Percentiles rank a stretch among this genome's conserved stretches.
phyloP scores from a whole-genome alignment of 1,140 invertebrate species.

The Ceratoteleas bidentatus region DNA sequence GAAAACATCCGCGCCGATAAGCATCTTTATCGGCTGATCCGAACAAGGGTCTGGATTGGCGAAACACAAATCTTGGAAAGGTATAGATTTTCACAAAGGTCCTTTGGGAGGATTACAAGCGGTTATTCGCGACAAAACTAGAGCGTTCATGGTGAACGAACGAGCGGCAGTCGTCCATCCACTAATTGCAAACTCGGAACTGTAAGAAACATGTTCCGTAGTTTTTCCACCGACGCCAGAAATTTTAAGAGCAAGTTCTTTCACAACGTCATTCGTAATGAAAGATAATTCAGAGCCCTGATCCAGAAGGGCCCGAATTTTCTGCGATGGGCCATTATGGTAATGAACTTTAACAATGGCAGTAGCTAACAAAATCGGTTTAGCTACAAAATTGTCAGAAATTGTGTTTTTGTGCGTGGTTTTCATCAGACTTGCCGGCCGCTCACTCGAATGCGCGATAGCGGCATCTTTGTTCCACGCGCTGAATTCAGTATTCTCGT shows the following conservation, averaged over 20 bases:
- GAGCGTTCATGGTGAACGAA: not conserved
- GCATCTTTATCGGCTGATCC: too few relatives aligned
- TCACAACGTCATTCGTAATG: too few relatives aligned
- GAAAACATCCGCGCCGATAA: not conserved
- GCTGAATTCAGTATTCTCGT: too few relatives aligned
- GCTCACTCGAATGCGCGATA: too few relatives aligned
- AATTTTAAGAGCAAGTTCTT: too few relatives aligned
- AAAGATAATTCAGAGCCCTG: too few relatives aligned
- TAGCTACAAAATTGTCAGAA: too few relatives aligned
- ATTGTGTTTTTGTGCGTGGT: not conserved
- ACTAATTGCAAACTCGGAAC: not conserved
- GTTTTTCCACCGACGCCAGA: constrained; percentile 2
- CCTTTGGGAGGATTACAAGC: not conserved
- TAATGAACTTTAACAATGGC: not conserved
- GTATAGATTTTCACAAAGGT: too few relatives aligned
- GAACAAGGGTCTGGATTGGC: not conserved
- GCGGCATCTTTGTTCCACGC: too few relatives aligned
- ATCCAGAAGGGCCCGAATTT: too few relatives aligned
- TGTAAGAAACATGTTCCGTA: not conserved
- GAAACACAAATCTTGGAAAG: too few relatives aligned
- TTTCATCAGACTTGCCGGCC: too few relatives aligned
- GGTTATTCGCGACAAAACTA: not conserved
- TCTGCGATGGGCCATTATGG: not conserved
- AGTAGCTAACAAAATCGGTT: not conserved
- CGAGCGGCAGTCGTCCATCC: not conserved